Evolutionary conservation across 1,140 invertebrate species (phyloP).

Genomic region (Caenorhabditis elegans): DNA sequence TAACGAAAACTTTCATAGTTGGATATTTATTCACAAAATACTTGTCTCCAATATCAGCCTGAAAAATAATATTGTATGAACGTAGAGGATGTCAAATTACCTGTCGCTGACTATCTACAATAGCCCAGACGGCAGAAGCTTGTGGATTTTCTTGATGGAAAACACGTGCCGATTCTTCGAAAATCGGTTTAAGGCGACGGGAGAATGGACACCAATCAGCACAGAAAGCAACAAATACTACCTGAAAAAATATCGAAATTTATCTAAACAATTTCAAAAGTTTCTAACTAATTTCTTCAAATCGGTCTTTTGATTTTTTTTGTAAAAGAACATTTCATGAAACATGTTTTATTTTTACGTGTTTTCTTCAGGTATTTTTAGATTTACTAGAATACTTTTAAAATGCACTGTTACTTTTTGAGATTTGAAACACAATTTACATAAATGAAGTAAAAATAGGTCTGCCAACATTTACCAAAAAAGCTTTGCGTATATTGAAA

Average conservation of each 20-base stretch:
- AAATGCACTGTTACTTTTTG: too few relatives aligned
- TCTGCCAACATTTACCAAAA: too few relatives aligned
- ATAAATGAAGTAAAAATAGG: too few relatives aligned
- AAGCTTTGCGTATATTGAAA: too few relatives aligned
- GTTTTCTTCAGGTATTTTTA: too few relatives aligned
- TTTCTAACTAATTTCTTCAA: too few relatives aligned
- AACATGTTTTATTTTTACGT: too few relatives aligned
- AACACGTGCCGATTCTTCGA: constrained; percentile 89
- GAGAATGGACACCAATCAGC: constrained; percentile 80
- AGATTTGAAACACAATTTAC: too few relatives aligned
- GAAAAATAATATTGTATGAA: constrained; percentile 71
- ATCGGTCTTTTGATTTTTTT: too few relatives aligned
- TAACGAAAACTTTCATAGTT: constrained; percentile 82
- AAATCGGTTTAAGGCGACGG: constrained; percentile 90
- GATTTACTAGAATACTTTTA: too few relatives aligned
- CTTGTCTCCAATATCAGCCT: constrained; percentile 94
- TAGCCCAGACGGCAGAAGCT: constrained; percentile 86
- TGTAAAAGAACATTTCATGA: not conserved
- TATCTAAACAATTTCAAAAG: too few relatives aligned
- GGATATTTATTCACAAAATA: constrained; percentile 87
- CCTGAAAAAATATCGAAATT: constrained; percentile 43
- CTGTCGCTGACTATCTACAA: constrained; percentile 89
- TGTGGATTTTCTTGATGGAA: constrained; percentile 77
- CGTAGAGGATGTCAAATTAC: not conserved
- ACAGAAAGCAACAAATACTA: constrained; percentile 66